A percentile compares a stretch with the other conserved stretches of the same genome.
These are phyloP conservation scores for Drosophila nikananu DNA, from an alignment of 1,140 invertebrate species.

Conservation along the genomic window DNA sequence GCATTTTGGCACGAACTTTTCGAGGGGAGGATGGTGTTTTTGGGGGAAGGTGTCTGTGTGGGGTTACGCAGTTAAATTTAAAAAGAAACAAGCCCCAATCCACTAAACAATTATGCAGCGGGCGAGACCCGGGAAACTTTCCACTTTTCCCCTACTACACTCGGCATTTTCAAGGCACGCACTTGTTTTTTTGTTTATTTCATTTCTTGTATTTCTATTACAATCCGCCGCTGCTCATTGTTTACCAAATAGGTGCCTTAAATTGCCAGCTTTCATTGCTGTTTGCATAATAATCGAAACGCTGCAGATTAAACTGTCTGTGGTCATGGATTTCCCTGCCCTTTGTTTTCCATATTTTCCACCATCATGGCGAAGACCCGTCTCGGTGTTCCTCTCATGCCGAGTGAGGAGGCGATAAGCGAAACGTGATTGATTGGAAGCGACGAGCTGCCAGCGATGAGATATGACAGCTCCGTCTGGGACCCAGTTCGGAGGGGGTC, in stretches of 20 bases:
- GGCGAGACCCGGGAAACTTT: slow-evolving; percentile 58
- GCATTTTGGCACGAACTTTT: slow-evolving; percentile 70
- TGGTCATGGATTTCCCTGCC: slow-evolving; percentile 47
- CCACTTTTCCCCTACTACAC: slow-evolving; percentile 59
- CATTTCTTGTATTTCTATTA: slow-evolving; percentile 14
- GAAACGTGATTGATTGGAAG: slow-evolving; percentile 68
- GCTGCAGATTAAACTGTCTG: slow-evolving; percentile 44
- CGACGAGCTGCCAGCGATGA: slow-evolving; percentile 16
- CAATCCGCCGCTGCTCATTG: slow-evolving; percentile 35
- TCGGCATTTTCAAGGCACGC: slow-evolving; percentile 67
- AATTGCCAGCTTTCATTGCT: slow-evolving; percentile 41
- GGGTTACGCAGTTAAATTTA: slow-evolving; percentile 60
- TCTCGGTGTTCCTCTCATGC: slow-evolving; percentile 9
- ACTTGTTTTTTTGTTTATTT: slow-evolving; percentile 52
- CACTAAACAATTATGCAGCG: slow-evolving; percentile 60
- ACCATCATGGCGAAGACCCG: slow-evolving; percentile 2
- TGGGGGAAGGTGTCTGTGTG: not conserved
- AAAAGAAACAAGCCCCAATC: slow-evolving; percentile 33
- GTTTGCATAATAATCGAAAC: slow-evolving; percentile 54
- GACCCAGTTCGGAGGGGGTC: not conserved
- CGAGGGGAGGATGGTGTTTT: not conserved
- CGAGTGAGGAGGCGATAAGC: slow-evolving; percentile 24
- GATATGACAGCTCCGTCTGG: slow-evolving; percentile 37
- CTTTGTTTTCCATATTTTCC: slow-evolving; percentile 39
- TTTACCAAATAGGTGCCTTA: slow-evolving; percentile 51